phyloP scores from a whole-genome alignment of 2,113 vertebrate species.

The Bos javanicus region DNA sequence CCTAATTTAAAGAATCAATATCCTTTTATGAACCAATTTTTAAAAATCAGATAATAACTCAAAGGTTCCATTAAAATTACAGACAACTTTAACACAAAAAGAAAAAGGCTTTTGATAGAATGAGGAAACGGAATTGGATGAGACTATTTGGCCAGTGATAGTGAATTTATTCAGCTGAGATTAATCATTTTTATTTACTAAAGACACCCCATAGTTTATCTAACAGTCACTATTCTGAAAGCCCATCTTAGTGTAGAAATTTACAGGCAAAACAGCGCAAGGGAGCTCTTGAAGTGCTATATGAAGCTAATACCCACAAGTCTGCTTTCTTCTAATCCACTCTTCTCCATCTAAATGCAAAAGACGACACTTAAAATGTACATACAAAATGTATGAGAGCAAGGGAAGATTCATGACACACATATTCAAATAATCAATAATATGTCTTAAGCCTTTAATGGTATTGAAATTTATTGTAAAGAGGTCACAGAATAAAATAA shows the following conservation, averaged over 20 bases:
- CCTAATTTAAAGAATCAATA: slow-evolving; percentile 62
- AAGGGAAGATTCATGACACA: slow-evolving; percentile 51
- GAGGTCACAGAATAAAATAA: slow-evolving; percentile 51
- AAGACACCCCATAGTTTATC: neutral
- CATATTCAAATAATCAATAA: slow-evolving; percentile 69
- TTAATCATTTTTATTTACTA: slow-evolving; percentile 67
- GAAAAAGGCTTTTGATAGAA: slow-evolving; percentile 28
- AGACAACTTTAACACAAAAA: slow-evolving; percentile 39
- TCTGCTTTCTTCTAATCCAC: slow-evolving; percentile 6
- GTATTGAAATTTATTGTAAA: slow-evolving; percentile 54
- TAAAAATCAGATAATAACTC: slow-evolving; percentile 54
- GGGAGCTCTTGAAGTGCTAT: slow-evolving; percentile 17
- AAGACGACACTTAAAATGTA: slow-evolving; percentile 63
- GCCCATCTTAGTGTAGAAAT: slow-evolving; percentile 57
- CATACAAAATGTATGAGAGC: slow-evolving; percentile 50
- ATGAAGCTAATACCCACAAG: slow-evolving; percentile 50
- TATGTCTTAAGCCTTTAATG: slow-evolving; percentile 29
- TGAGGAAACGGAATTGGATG: neutral
- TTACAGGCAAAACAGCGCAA: neutral
- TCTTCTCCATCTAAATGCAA: slow-evolving; percentile 74
- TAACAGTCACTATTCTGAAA: slow-evolving; percentile 39
- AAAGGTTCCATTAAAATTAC: slow-evolving; percentile 45
- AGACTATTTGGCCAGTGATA: slow-evolving; percentile 17
- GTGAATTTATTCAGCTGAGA: slow-evolving; percentile 6
- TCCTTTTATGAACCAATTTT: slow-evolving; percentile 59